phyloP scores from a whole-genome alignment of 2,888 invertebrate genomes.

The Troglohyphantes excavatus region DNA sequence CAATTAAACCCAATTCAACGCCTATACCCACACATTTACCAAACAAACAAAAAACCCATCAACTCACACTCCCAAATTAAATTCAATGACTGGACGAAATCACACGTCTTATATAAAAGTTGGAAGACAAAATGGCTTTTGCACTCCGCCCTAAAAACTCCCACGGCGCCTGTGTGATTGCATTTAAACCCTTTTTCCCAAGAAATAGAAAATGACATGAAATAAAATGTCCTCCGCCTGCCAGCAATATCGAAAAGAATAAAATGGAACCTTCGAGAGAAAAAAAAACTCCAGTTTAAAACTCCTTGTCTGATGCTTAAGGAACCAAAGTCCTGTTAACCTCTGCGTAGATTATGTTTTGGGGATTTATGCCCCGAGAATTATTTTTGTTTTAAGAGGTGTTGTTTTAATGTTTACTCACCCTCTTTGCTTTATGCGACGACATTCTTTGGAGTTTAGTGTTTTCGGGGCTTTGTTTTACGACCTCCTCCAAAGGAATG shows the following conservation, averaged over 20 bases:
- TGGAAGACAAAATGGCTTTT: conserved; percentile 57
- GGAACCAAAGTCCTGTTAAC: conserved; percentile 63
- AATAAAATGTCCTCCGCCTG: conserved; percentile 51
- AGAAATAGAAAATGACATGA: conserved; percentile 51
- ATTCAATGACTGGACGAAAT: conserved; percentile 43
- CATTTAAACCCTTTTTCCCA: conserved; percentile 37
- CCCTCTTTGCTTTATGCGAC: conserved; percentile 64
- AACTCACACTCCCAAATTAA: conserved; percentile 20
- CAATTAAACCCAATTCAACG: too few species aligned
- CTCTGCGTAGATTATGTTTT: conserved; percentile 61
- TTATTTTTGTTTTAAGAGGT: conserved; percentile 64
- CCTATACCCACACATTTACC: too few species aligned
- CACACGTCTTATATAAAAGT: conserved; percentile 46
- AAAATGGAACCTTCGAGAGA: neutral
- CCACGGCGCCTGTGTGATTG: conserved; percentile 49
- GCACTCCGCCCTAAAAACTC: conserved; percentile 38
- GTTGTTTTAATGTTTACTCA: conserved; percentile 58
- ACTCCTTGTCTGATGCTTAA: conserved; percentile 42
- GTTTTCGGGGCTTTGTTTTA: conserved; percentile 49
- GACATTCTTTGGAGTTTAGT: conserved; percentile 54
- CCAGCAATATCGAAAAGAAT: conserved; percentile 35
- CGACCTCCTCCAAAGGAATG: conserved; percentile 14
- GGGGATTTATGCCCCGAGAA: conserved; percentile 55
- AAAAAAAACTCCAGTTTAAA: conserved; percentile 35
- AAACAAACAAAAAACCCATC: too few species aligned